phyloP scores from a whole-genome alignment of 2,888 invertebrate genomes.

The Crossocerus cetratus region DNA sequence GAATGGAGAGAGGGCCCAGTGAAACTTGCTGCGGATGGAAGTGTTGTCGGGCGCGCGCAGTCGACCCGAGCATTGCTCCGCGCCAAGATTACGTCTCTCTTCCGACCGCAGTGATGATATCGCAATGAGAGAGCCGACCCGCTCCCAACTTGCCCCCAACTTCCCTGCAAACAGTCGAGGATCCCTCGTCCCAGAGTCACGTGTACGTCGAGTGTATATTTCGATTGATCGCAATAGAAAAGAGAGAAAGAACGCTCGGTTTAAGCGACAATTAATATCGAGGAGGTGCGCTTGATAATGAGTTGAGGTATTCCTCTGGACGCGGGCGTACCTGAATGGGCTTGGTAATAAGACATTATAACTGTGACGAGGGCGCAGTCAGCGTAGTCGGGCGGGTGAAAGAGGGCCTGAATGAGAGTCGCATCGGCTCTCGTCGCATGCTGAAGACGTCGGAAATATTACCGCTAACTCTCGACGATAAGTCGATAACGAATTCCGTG shows the following conservation, averaged over 20 bases:
- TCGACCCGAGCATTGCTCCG: no score
- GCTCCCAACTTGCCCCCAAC: constrained; percentile 22
- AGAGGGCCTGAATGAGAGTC: background rate
- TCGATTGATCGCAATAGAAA: no score
- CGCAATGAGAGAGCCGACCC: constrained; percentile 42
- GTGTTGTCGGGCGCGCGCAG: constrained; percentile 17
- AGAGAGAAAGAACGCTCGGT: no score
- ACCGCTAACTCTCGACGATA: constrained; percentile 24
- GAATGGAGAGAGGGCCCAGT: constrained; percentile 35
- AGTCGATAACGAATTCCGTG: constrained; percentile 43
- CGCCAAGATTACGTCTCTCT: constrained; percentile 42
- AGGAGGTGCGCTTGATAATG: no score
- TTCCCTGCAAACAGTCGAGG: no score
- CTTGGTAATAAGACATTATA: no score
- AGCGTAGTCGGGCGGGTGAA: no score
- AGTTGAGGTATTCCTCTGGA: background rate
- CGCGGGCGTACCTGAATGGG: background rate
- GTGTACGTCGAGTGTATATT: no score
- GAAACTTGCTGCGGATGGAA: constrained; percentile 39
- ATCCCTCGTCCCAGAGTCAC: no score
- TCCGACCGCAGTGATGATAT: constrained; percentile 42
- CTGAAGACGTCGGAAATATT: constrained; percentile 18
- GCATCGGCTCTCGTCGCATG: background rate
- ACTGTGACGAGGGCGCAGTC: no score
- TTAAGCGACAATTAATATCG: no score